Conservation (phyloP, 2,888 invertebrate genomes). For the Monochamus alternatus region DNA sequence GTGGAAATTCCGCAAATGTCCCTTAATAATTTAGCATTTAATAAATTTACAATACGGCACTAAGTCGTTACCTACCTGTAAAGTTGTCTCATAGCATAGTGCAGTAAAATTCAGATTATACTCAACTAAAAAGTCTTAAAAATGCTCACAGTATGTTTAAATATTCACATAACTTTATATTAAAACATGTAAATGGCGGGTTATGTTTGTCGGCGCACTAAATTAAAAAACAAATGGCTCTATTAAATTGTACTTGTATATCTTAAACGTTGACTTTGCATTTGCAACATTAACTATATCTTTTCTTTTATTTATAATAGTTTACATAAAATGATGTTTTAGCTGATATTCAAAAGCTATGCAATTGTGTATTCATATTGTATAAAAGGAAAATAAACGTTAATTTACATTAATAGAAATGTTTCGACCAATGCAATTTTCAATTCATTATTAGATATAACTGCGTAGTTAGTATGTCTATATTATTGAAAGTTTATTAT, state of each 20-base stretch:
- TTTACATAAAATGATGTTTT: conserved; percentile 55
- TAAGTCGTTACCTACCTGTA: conserved; percentile 57
- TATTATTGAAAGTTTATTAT: too few species aligned
- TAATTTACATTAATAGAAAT: conserved; percentile 22
- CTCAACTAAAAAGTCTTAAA: conserved; percentile 62
- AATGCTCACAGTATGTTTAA: conserved; percentile 64
- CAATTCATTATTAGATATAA: background rate
- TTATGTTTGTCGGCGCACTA: conserved; percentile 68
- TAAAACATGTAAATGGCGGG: conserved; percentile 59
- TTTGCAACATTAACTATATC: conserved; percentile 26
- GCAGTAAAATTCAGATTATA: conserved; percentile 64
- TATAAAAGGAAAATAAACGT: conserved; percentile 41
- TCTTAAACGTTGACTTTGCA: conserved; percentile 59
- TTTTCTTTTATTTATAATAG: conserved; percentile 37
- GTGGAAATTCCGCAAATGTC: conserved; percentile 29
- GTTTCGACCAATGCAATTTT: conserved; percentile 27
- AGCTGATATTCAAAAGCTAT: conserved; percentile 49
- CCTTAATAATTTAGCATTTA: conserved; percentile 53
- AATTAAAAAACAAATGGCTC: conserved; percentile 69
- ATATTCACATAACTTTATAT: conserved; percentile 65
- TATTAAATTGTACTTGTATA: conserved; percentile 68
- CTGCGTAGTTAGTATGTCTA: background rate
- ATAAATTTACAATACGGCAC: conserved; percentile 57
- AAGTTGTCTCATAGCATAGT: conserved; percentile 55
- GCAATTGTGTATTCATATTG: conserved; percentile 44